A percentile compares a stretch with the other conserved stretches of the same genome.
phyloP scores from a whole-genome alignment of 2,113 vertebrate species.

The Ciconia stormi region DNA sequence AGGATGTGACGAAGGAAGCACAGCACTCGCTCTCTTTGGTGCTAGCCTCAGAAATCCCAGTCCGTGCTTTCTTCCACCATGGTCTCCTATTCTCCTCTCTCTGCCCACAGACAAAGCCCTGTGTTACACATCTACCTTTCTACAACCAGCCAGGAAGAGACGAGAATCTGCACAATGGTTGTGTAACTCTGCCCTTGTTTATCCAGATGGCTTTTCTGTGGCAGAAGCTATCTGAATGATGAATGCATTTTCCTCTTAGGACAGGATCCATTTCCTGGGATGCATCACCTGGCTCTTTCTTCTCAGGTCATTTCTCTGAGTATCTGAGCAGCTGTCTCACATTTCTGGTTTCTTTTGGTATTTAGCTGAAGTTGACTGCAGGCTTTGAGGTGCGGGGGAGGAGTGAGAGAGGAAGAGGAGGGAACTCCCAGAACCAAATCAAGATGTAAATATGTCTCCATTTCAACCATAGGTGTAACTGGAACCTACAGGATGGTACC shows the following conservation, averaged over 20 bases:
- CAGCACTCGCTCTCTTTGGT: background rate
- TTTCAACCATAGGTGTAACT: constrained; percentile 10
- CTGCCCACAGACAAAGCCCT: background rate
- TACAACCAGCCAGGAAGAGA: constrained; percentile 2
- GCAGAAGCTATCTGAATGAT: constrained; percentile 61
- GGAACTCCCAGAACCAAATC: background rate
- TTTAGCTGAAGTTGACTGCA: background rate
- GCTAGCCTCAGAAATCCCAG: background rate
- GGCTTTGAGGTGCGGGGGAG: background rate
- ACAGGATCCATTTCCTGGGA: constrained; percentile 58
- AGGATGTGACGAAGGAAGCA: background rate
- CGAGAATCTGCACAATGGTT: background rate
- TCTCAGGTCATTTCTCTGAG: constrained; percentile 54
- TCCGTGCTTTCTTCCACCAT: background rate
- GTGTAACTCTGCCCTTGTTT: constrained; percentile 58
- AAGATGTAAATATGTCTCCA: background rate
- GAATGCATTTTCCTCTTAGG: constrained; percentile 55
- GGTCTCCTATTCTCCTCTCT: background rate
- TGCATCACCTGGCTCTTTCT: constrained; percentile 60
- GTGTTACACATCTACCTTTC: constrained; percentile 35
- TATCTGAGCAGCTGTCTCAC: constrained; percentile 48
- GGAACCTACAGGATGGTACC: constrained; percentile 1
- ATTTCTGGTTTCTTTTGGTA: constrained; percentile 31
- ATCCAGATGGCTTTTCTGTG: constrained; percentile 64
- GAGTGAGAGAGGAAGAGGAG: background rate